Base-by-base conservation (phyloP, 2,797 vertebrate species). In the Masticophis lateralis region DNA sequence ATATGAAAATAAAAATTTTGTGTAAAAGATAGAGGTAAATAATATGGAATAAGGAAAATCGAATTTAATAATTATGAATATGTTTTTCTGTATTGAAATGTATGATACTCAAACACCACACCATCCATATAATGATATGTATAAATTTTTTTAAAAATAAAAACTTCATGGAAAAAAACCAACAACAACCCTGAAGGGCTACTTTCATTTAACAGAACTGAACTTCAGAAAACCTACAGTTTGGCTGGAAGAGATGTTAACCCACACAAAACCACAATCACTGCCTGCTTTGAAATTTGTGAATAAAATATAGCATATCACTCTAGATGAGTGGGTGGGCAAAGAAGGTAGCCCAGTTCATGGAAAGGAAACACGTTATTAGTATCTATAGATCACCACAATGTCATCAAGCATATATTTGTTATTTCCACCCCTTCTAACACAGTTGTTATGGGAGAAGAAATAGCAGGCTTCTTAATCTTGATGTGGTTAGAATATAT, bases 381-480 rank as follows among this genome's bases (percentile, higher is more conserved):
- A 69, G n/a, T 32, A 88, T 89, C 66, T 90, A 27, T 13, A 87
- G 57, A 83, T 90, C 55, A 22, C 91, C 93, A 51, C 2, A 94
- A 61, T 57, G 86, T 5, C 53, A 25, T 88, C 91, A 89, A 51
- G n/a, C 27, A 13, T 89, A 66, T 7, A 18, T 91, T 95, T 95
- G 59, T 88, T 1, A n/a, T 93, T 95, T 93, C 47, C 60, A 86
- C 94, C 53, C 7, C 18, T 94, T 95, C 95, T 94, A 90, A 95
- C 92, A 12, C 79, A 94, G 61, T 13, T 90, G 20, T 0, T 55
- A 25, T 91, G 86, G 92, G 37, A 86, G 22, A 37, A 69, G 95
- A 95, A 94, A 92, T 83, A 8, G 1, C 59, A 32, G 74, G 47
- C 28, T 95, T 2, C 94, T 4, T 43, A 88, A 32, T 55, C 55